Conservation (phyloP, 1,140 invertebrate genomes). For the Uloborus diversus region DNA sequence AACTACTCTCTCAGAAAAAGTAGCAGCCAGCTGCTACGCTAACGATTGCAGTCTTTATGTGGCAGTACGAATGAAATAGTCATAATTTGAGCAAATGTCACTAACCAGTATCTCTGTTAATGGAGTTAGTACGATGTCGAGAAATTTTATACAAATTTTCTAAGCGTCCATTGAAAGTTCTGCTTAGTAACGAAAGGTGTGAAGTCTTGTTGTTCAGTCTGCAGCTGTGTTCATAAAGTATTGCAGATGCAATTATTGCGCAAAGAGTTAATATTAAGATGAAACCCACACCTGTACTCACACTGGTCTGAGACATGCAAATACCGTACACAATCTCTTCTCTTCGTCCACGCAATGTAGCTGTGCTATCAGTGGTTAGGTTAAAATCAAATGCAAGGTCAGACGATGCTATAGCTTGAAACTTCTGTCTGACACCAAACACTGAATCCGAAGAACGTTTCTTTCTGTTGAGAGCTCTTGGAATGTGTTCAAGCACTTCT, state of each 20-base stretch:
- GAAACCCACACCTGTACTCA: constrained; percentile 69
- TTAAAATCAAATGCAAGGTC: constrained; percentile 90
- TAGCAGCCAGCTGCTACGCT: too few relatives aligned
- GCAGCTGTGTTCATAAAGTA: constrained; percentile 30
- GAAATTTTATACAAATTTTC: constrained; percentile 32
- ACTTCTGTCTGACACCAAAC: constrained; percentile 84
- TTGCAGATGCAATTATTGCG: constrained; percentile 35
- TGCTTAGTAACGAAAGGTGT: constrained; percentile 21
- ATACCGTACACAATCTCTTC: constrained; percentile 83
- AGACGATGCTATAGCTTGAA: constrained; percentile 89
- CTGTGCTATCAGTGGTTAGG: constrained; percentile 73
- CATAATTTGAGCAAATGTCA: too few relatives aligned
- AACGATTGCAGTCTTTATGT: too few relatives aligned
- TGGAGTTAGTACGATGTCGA: neutral
- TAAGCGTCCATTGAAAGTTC: constrained; percentile 29
- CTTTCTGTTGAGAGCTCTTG: constrained; percentile 63
- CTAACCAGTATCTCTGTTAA: neutral
- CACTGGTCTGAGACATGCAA: constrained; percentile 86
- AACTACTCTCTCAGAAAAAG: too few relatives aligned
- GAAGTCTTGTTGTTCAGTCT: constrained; percentile 26
- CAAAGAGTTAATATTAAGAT: constrained; percentile 35
- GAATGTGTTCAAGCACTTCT: constrained; percentile 59
- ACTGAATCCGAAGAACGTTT: constrained; percentile 73
- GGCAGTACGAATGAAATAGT: too few relatives aligned
- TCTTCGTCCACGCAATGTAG: constrained; percentile 78